phyloP scores from a whole-genome alignment of 1,140 invertebrate species.

The Telenomus remus region DNA sequence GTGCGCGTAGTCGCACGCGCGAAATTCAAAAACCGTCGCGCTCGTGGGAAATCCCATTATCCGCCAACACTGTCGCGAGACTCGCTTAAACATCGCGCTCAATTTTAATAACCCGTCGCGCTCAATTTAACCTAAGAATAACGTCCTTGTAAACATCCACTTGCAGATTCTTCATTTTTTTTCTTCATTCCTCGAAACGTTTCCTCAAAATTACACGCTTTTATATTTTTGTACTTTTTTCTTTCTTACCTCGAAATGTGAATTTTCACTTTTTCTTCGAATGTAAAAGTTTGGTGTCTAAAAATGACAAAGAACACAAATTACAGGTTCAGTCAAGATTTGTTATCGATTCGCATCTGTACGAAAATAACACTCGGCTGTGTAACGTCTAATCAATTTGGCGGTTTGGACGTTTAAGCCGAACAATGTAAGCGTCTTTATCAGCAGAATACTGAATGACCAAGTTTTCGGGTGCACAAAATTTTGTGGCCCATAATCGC shows the following conservation, averaged over 20 bases:
- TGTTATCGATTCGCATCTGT: constrained; percentile 4
- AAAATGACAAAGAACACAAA: background rate
- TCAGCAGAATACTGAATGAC: constrained; percentile 2
- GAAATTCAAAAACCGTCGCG: constrained; percentile 18
- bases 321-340: constrained; percentile 4
- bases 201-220: background rate
- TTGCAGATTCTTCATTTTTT: constrained; percentile 15
- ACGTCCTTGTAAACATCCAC: constrained; percentile 16
- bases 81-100: too few relatives aligned
- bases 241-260: too few relatives aligned
- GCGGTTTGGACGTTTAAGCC: background rate
- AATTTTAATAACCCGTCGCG: constrained; percentile 29
- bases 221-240: background rate
- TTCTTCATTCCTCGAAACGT: constrained; percentile 2
- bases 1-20: constrained; percentile 29
- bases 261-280: too few relatives aligned
- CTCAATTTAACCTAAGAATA: constrained; percentile 34
- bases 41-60: constrained; percentile 51
- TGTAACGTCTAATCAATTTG: constrained; percentile 45
- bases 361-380: constrained; percentile 10
- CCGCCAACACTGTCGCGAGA: constrained; percentile 41
- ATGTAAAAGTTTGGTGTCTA: too few relatives aligned
- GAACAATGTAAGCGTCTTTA: constrained; percentile 15
- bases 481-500: constrained; percentile 27
- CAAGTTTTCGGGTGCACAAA: background rate